A percentile compares a stretch with the other conserved stretches of the same genome.
These are phyloP conservation scores for Manis javanica DNA, from an alignment of 2,797 vertebrate species.

Conservation along the genomic window DNA sequence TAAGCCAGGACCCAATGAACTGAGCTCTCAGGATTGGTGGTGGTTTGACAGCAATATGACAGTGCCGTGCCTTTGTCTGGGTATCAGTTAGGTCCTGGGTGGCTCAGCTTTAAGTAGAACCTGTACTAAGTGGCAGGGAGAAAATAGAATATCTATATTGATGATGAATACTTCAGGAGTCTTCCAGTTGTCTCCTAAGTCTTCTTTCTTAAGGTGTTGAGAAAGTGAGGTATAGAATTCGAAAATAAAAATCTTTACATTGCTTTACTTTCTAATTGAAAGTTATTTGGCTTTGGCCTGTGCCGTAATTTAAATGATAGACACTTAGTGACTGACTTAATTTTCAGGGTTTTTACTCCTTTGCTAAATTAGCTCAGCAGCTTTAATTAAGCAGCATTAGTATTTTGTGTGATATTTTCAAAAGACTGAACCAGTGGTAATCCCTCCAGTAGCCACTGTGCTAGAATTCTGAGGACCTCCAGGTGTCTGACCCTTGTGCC, in stretches of 20 bases:
- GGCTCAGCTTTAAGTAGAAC: background rate
- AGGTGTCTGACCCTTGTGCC: background rate
- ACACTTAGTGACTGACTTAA: slow-evolving; percentile 59
- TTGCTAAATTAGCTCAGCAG: slow-evolving; percentile 30
- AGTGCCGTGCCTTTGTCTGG: background rate
- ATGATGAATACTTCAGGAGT: background rate
- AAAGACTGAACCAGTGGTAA: slow-evolving; percentile 26
- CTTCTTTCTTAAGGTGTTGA: background rate
- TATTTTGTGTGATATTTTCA: slow-evolving; percentile 54
- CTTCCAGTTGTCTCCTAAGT: background rate
- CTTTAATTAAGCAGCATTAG: background rate
- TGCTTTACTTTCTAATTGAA: background rate
- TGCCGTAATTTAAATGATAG: slow-evolving; percentile 20
- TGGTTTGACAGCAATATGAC: background rate
- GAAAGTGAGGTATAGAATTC: background rate
- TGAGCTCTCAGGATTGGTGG: background rate
- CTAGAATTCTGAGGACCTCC: background rate
- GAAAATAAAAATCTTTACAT: slow-evolving; percentile 35
- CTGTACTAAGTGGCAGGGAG: background rate
- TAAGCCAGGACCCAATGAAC: background rate
- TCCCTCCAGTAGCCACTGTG: slow-evolving; percentile 25
- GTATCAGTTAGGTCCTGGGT: background rate
- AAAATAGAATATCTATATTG: background rate
- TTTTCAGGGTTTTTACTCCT: slow-evolving; percentile 61
- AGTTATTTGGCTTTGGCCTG: slow-evolving; percentile 38